Base-by-base conservation (phyloP, 2,797 vertebrate species). In the Lepilemur septentrionalis region DNA sequence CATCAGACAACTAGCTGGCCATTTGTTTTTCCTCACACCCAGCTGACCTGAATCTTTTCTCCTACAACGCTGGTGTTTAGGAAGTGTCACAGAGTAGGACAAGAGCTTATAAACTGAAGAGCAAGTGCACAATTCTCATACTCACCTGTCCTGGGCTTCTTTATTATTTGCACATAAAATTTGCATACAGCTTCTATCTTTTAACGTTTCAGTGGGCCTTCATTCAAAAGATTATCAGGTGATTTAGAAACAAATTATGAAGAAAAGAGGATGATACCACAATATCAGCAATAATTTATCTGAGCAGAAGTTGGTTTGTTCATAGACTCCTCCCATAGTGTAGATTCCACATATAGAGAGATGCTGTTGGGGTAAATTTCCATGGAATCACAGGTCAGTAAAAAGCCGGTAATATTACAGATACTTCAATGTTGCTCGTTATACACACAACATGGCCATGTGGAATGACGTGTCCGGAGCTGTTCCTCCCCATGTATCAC, bases 311-410 rank as follows among this genome's bases (percentile, higher is more conserved):
- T 75, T 20, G 22, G 9, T 12, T 59, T 43, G 7, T 18, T 18
- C 28, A 5, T 14, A 23, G 28, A 6, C 20, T 38, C 10, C 4
- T 14, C 15, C 4, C 50, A 20, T 3, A n/a, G 20, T 5, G 6
- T 9, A 10, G 15, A 67, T 7, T 63, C 28, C 38, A 1, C 11
- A 11, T 14, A 12, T 63, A 23, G 9, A 4, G 9, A 55, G 13
- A n/a, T 14, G 3, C n/a, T 57, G 7, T 17, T 35, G 22, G 41
- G 13, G 55, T 73, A 11, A 15, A 25, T 67, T 28, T 25, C 20
- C 7, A 3, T 30, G 43, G 11, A 69, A 38, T 84, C 38, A 30
- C 59, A 57, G 25, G 52, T 32, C 32, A 69, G n/a, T 50, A 38
- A 65, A 76, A 55, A 59, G 4, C 18, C 86, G 35, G 32, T 7